phyloP scores from a whole-genome alignment of 2,797 vertebrate genomes.

The Galaxias olidus region DNA sequence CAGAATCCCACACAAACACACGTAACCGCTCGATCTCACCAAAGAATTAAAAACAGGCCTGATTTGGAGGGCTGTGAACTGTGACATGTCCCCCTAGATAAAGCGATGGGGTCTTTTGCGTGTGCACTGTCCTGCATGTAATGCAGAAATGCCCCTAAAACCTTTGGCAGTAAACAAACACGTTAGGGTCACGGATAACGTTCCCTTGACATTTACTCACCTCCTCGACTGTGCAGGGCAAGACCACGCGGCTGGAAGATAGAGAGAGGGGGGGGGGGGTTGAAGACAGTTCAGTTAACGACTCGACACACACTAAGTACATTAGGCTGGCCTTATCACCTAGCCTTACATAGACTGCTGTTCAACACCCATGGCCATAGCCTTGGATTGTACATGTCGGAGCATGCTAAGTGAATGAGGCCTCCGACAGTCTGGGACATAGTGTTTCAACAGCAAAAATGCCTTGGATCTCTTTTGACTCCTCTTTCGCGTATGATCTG shows the following conservation, averaged over 20 bases:
- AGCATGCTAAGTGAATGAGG: too few species aligned
- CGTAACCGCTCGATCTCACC: not conserved
- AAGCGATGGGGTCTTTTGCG: not conserved
- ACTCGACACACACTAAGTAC: too few species aligned
- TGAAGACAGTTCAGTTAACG: not conserved
- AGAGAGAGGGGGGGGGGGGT: conserved; percentile 17
- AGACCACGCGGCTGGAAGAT: conserved; percentile 87
- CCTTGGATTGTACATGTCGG: too few species aligned
- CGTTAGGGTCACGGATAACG: too few species aligned
- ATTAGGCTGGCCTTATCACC: not conserved
- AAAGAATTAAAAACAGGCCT: not conserved
- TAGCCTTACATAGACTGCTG: not conserved
- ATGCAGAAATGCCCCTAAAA: too few species aligned
- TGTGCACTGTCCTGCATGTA: too few species aligned
- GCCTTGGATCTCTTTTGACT: too few species aligned
- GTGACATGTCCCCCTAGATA: not conserved
- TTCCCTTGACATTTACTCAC: conserved; percentile 68
- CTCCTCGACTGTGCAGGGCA: conserved; percentile 95
- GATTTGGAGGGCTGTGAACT: not conserved
- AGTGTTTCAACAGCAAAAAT: too few species aligned
- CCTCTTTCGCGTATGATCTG: too few species aligned
- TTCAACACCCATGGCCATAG: not conserved
- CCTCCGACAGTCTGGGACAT: too few species aligned
- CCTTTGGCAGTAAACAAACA: not conserved
- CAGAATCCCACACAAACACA: not conserved